Percentiles rank a stretch among this genome's conserved stretches.
Evolutionary conservation across 2,888 invertebrate genomes (phyloP).

Genomic region (Oscheius sp.): DNA sequence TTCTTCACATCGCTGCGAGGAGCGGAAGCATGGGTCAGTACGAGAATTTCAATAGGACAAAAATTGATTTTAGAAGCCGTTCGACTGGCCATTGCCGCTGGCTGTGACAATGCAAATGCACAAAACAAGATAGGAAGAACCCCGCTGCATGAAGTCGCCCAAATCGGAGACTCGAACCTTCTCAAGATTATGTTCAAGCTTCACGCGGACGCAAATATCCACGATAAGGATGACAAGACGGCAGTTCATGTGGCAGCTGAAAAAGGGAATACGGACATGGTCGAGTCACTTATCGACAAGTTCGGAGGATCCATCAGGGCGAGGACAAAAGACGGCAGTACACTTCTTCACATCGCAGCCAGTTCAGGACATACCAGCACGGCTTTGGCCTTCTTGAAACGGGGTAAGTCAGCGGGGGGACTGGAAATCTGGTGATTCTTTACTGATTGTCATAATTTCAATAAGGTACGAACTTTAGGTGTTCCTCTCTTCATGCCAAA

Average conservation of each 20-base stretch:
- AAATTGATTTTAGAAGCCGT: slow-evolving; percentile 53
- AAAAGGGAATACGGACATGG: slow-evolving; percentile 92
- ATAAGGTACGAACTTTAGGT: slow-evolving; percentile 74
- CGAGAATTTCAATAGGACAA: slow-evolving; percentile 72
- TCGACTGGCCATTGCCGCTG: slow-evolving; percentile 60
- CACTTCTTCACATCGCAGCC: slow-evolving; percentile 97
- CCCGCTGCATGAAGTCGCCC: slow-evolving; percentile 90
- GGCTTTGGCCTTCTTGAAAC: slow-evolving; percentile 96
- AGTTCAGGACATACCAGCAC: slow-evolving; percentile 97
- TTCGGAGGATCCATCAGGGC: slow-evolving; percentile 85
- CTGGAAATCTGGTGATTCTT: no score
- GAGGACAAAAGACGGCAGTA: slow-evolving; percentile 85
- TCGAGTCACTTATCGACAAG: slow-evolving; percentile 94
- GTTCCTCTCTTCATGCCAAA: slow-evolving; percentile 99
- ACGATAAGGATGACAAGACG: slow-evolving; percentile 92
- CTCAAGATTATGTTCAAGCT: slow-evolving; percentile 95
- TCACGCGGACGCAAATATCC: slow-evolving; percentile 91
- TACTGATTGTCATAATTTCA: neutral
- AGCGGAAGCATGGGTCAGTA: slow-evolving; percentile 78
- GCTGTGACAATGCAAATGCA: slow-evolving; percentile 88
- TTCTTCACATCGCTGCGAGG: slow-evolving; percentile 92
- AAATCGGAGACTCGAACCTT: slow-evolving; percentile 91
- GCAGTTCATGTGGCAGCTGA: slow-evolving; percentile 98
- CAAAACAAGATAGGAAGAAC: slow-evolving; percentile 93
- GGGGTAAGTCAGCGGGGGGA: slow-evolving; percentile 76